Evolutionary conservation across 2,888 invertebrate species (phyloP), one percentile per base, ranked within the genome.

Genomic region (Pheosia tremula): DNA sequence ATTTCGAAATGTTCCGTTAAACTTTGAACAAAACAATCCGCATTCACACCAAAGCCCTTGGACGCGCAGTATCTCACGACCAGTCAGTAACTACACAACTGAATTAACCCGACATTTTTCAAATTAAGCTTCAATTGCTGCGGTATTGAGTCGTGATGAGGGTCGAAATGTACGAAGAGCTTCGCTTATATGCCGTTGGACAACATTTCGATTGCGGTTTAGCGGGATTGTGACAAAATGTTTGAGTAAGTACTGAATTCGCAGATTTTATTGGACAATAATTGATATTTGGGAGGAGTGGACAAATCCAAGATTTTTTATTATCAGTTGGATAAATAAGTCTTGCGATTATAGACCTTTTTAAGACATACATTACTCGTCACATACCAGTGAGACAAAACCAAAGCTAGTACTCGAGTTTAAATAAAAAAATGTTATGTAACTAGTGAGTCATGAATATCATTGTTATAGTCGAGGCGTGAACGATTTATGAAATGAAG

Each of bases 81-180:
- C 37, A 5, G n/a, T n/a, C n/a, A n/a, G n/a, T n/a, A n/a, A 11
- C 5, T 4, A 36, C 52, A 9, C 52, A 24, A 53, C n/a, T 13
- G 24, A 24, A 50, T 50, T 50, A 50, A 50, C 24, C 50, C 5
- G 7, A 24, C 50, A 50, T 50, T 50, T 50, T 50, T 53, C 36
- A 38, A 53, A 53, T 53, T 53, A 53, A 53, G 53, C 37, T 37
- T 37, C 11, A 53, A 53, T 53, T 38, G 53, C 11, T 53, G 53
- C 5, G 53, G 53, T 38, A 53, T 53, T 37, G 53, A 53, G 5
- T 10, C 53, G 53, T 37, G 53, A 53, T 53, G 53, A 37, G 10
- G 53, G 37, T 37, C 3, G 11, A 37, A 53, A 37, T 24, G 53
- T 11, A 37, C 37, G 11, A 53, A 53, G 11, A 24, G 50, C 13